Evolutionary conservation across 2,888 invertebrate genomes (phyloP).

Genomic region (Catocala nupta): DNA sequence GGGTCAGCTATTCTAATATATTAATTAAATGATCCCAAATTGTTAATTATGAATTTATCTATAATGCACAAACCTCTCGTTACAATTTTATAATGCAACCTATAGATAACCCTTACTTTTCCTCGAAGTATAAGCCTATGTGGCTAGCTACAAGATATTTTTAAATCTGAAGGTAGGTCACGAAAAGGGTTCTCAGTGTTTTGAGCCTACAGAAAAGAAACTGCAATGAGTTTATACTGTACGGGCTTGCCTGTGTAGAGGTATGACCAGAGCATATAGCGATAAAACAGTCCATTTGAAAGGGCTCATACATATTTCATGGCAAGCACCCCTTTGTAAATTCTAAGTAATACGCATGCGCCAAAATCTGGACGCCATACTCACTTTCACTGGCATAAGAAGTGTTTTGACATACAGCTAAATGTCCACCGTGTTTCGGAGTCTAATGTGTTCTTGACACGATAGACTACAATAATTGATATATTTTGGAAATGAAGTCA

Average conservation of each 20-base stretch:
- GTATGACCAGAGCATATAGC: conserved; percentile 20
- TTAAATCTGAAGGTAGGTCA: no score
- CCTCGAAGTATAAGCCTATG: no score
- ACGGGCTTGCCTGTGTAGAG: conserved; percentile 4
- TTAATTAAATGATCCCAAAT: no score
- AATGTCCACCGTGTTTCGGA: conserved; percentile 70
- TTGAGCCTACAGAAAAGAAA: background rate
- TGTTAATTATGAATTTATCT: no score
- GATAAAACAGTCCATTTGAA: conserved; percentile 42
- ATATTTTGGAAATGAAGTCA: conserved; percentile 75
- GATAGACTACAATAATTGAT: conserved; percentile 64
- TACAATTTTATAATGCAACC: no score
- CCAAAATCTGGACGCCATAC: conserved; percentile 79
- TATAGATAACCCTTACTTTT: no score
- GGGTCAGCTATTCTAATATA: no score
- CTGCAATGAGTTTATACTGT: background rate
- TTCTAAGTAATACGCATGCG: conserved; percentile 76
- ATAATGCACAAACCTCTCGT: no score
- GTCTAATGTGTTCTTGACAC: conserved; percentile 84
- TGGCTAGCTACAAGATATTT: no score
- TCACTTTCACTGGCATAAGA: conserved; percentile 77
- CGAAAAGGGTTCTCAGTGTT: background rate
- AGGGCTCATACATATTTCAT: conserved; percentile 60
- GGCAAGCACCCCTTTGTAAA: conserved; percentile 58
- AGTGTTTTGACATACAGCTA: conserved; percentile 81